A percentile compares a stretch with the other conserved stretches of the same genome.
Conservation (phyloP, 1,140 invertebrate genomes). For the Psilanteris sp. region DNA sequence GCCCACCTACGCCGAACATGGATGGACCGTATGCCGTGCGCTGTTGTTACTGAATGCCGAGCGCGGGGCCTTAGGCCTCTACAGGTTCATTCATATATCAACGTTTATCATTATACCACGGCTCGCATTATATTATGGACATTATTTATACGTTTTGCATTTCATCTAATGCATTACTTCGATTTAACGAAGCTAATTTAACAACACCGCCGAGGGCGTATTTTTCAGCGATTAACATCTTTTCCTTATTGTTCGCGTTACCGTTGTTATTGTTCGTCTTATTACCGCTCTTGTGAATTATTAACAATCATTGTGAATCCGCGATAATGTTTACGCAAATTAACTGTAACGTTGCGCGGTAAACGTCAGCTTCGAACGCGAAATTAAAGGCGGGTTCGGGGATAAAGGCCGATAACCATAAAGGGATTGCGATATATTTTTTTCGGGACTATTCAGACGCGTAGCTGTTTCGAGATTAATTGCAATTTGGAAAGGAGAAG, state of each 20-base stretch:
- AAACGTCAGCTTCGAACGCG: too few relatives aligned
- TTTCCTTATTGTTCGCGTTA: background rate
- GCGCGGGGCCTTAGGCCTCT: conserved; percentile 43
- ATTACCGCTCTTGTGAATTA: background rate
- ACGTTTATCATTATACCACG: conserved; percentile 56
- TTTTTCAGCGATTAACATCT: conserved; percentile 11
- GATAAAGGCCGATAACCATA: too few relatives aligned
- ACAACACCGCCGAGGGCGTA: conserved; percentile 28
- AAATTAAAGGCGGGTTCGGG: too few relatives aligned
- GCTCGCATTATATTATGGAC: conserved; percentile 51
- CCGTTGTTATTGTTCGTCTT: conserved; percentile 1
- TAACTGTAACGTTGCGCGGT: too few relatives aligned
- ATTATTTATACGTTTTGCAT: conserved; percentile 58
- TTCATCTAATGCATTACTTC: conserved; percentile 59
- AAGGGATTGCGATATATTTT: too few relatives aligned
- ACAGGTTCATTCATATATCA: conserved; percentile 65
- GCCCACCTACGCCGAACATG: conserved; percentile 75
- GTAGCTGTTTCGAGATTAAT: too few relatives aligned
- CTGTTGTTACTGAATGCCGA: conserved; percentile 55
- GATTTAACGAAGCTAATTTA: conserved; percentile 62
- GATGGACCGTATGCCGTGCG: conserved; percentile 64
- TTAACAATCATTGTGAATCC: too few relatives aligned
- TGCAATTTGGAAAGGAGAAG: too few relatives aligned
- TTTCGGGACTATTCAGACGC: too few relatives aligned
- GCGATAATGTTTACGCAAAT: too few relatives aligned